Evolutionary conservation across 1,140 invertebrate genomes (phyloP), one percentile per base, ranked within the genome.

Genomic region (Lasioglossum albipes): DNA sequence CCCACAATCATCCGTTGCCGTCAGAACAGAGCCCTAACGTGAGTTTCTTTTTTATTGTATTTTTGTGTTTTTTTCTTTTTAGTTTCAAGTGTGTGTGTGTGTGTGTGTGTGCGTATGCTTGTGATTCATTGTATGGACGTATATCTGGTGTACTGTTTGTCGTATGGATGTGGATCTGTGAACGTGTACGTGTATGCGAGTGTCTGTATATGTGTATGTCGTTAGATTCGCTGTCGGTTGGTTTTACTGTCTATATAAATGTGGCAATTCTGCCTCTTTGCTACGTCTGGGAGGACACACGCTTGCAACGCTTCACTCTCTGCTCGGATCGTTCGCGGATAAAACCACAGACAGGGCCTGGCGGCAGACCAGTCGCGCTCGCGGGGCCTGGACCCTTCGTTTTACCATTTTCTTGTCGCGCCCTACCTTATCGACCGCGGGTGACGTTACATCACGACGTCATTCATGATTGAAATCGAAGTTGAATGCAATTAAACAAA

Each of bases 1-100:
- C 94, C 92, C 93, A 94, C 93, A 94, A 93, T 93, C 89, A 93
- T 92, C 90, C 91, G 89, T 91, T 92, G 89, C 91, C 91, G 90
- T 93, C 89, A 92, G 89, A 93, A 89, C 89, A 89, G 87, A 88
- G 78, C 84, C 88, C 90, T 87, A 90, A 83, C 89, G 87, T 88
- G 83, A 75, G 71, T 42, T 81, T 89, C 52, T 81, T 57, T 57
- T 85, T 77, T 70, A 68, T 83, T n/a, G 77, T 59, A 54, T 22
- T 61, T 70, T 71, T 80, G 27, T 54, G 77, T 36, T 70, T 68
- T 54, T 83, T 82, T n/a, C n/a, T n/a, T 7, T 36, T 49, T 12
- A 36, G 7, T 59, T 72, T n/a, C 16, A n/a, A 13, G 45, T 49
- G 9, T 49, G 9, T 49, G 9, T 49, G 45, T 6, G 7, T 12